phyloP scores from a whole-genome alignment of 2,888 invertebrate genomes.

The Pristionchus entomophagus region DNA sequence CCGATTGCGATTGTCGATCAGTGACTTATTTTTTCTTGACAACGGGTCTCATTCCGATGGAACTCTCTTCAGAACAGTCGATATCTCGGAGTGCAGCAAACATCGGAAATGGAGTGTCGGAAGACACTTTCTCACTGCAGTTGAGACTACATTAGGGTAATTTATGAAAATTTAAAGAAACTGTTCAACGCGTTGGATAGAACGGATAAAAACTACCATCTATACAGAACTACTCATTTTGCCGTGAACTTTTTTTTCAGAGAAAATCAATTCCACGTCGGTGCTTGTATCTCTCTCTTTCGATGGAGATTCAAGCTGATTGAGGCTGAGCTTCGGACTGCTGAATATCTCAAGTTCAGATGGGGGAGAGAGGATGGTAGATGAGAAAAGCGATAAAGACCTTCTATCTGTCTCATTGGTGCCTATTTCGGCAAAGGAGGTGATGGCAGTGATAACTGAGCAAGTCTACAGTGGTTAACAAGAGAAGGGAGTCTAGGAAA shows the following conservation, averaged over 20 bases:
- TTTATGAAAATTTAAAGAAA: not conserved
- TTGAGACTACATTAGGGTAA: slow-evolving; percentile 52
- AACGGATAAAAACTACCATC: not conserved
- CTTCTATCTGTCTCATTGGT: too few species aligned
- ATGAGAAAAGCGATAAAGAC: too few species aligned
- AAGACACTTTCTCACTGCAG: slow-evolving; percentile 58
- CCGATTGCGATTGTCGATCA: too few species aligned
- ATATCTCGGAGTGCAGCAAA: slow-evolving; percentile 50
- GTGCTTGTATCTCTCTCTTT: slow-evolving; percentile 56
- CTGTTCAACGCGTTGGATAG: not conserved
- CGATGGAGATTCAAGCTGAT: slow-evolving; percentile 62
- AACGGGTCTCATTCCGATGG: slow-evolving; percentile 40
- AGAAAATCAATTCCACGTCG: slow-evolving; percentile 53
- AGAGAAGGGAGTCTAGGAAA: too few species aligned
- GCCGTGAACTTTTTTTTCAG: slow-evolving; percentile 47
- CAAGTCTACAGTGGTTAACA: too few species aligned
- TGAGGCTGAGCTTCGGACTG: slow-evolving; percentile 55
- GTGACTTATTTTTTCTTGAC: slow-evolving; percentile 49
- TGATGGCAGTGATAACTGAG: too few species aligned
- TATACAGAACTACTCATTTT: not conserved
- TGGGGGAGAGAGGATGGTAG: slow-evolving; percentile 1
- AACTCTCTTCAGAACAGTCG: not conserved
- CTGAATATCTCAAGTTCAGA: slow-evolving; percentile 61
- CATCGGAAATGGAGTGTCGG: slow-evolving; percentile 58
- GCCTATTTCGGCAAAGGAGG: too few species aligned